A percentile compares a stretch with the other conserved stretches of the same genome.
Conservation (phyloP, 2,888 invertebrate genomes). For the Dryobota labecula region DNA sequence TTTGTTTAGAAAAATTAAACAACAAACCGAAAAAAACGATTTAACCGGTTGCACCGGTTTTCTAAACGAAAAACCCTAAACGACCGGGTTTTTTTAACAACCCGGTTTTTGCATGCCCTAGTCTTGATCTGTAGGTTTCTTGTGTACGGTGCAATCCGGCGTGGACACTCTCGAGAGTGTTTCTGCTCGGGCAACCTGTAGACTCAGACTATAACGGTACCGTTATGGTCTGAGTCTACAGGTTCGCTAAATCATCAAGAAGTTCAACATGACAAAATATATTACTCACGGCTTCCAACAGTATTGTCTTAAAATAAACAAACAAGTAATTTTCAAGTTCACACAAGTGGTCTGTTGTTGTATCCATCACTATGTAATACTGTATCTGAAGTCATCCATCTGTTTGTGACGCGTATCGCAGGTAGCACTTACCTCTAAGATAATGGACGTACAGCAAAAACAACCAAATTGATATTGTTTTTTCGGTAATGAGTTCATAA, state of each 20-base stretch:
- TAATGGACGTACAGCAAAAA: constrained; percentile 9
- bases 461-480: constrained; percentile 4
- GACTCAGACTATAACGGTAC: not conserved
- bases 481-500: constrained; percentile 1
- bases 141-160: too few relatives aligned
- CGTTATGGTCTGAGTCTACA: too few relatives aligned
- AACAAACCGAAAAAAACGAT: too few relatives aligned
- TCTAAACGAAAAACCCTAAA: too few relatives aligned
- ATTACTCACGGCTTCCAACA: not conserved
- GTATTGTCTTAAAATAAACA: not conserved
- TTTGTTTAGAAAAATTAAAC: too few relatives aligned
- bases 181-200: not conserved
- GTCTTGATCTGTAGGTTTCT: constrained; percentile 1
- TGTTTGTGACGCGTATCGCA: not conserved
- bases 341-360: not conserved
- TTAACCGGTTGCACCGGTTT: too few relatives aligned
- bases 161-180: not conserved
- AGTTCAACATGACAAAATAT: constrained; percentile 3
- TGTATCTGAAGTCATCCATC: not conserved
- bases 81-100: too few relatives aligned
- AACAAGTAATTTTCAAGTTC: constrained; percentile 3
- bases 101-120: too few relatives aligned
- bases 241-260: not conserved
- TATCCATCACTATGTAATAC: not conserved
- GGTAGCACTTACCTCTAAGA: constrained; percentile 1